Conservation (phyloP, 2,888 invertebrate genomes). For the Drosophila meridiana region DNA sequence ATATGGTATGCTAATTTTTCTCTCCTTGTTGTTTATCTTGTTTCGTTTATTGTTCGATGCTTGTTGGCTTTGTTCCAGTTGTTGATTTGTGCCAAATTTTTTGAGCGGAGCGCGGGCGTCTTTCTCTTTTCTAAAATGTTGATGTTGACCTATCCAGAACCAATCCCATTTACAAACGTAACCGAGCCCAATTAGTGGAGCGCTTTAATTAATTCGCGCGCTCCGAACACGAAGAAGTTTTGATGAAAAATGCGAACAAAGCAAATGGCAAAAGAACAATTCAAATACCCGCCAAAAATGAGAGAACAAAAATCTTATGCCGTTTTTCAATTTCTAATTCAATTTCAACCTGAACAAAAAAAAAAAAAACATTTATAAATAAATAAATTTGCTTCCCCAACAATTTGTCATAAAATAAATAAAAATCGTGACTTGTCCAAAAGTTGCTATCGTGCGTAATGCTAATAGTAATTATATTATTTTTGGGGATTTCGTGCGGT, state of each 20-base stretch:
- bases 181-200: slow-evolving; percentile 52
- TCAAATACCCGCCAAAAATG: no score
- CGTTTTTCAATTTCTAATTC: slow-evolving; percentile 57
- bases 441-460: slow-evolving; percentile 32
- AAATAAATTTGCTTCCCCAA: slow-evolving; percentile 14
- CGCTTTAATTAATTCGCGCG: slow-evolving; percentile 47
- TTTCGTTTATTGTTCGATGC: background rate
- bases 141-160: slow-evolving; percentile 41
- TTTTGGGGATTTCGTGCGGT: slow-evolving; percentile 7
- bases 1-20: slow-evolving; percentile 20
- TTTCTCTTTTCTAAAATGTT: slow-evolving; percentile 40
- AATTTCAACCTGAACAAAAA: slow-evolving; percentile 40
- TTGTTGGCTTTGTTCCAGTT: slow-evolving; percentile 17
- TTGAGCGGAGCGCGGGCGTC: slow-evolving; percentile 39
- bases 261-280: background rate
- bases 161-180: slow-evolving; percentile 36
- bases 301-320: background rate
- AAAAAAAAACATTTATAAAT: slow-evolving; percentile 1
- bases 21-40: slow-evolving; percentile 8
- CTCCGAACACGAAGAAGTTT: slow-evolving; percentile 40
- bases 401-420: slow-evolving; percentile 61
- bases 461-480: background rate
- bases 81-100: slow-evolving; percentile 45
- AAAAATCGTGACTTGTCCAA: slow-evolving; percentile 66
- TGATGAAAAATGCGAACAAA: slow-evolving; percentile 42